Evolutionary conservation across 2,113 vertebrate species (phyloP).

Genomic region (Oreochromis spilurus): DNA sequence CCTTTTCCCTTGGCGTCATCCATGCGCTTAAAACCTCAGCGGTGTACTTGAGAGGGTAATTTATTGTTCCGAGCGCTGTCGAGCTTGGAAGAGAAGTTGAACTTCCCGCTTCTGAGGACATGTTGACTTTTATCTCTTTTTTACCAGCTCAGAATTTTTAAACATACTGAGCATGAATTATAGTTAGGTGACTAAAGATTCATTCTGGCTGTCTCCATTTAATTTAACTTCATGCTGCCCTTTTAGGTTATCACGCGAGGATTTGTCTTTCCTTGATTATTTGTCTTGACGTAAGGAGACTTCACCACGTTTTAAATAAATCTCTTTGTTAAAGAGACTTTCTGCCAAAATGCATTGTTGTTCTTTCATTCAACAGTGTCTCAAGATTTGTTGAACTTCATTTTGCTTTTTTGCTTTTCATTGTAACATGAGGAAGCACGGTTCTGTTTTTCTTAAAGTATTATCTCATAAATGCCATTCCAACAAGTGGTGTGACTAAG

Average conservation of each 20-base stretch:
- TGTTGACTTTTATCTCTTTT: background rate
- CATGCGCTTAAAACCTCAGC: constrained; percentile 64
- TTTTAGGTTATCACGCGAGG: background rate
- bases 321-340: background rate
- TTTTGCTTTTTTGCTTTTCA: background rate
- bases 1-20: constrained; percentile 67
- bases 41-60: constrained; percentile 74
- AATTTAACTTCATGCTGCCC: background rate
- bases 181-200: background rate
- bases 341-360: background rate
- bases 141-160: background rate
- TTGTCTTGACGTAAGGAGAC: background rate
- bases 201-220: background rate
- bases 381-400: background rate
- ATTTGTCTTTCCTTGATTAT: background rate
- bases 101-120: constrained; percentile 30
- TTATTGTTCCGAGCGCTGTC: constrained; percentile 65
- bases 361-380: background rate
- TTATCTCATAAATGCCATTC: constrained; percentile 7
- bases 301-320: background rate
- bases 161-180: background rate
- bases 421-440: background rate
- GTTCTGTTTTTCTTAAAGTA: background rate
- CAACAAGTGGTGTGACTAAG: background rate
- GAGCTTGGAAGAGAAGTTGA: constrained; percentile 30